Evolutionary conservation across 1,140 invertebrate genomes (phyloP).

Genomic region (Paralvinella palmiformis): DNA sequence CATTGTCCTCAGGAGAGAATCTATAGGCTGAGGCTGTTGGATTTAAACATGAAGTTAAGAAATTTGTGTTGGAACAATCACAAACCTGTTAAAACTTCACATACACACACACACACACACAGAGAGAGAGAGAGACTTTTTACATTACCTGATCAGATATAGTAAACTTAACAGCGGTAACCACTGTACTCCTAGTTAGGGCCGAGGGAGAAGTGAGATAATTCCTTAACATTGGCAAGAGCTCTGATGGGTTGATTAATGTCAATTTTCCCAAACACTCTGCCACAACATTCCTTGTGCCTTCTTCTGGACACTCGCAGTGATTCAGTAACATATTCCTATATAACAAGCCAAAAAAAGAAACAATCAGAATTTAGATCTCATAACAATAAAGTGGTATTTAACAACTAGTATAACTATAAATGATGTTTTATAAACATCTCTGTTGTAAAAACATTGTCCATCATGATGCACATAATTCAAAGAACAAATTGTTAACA

Average conservation of each 20-base stretch:
- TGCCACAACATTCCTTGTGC: conserved; percentile 94
- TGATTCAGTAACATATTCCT: conserved; percentile 71
- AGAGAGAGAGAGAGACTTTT: no score
- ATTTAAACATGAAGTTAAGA: no score
- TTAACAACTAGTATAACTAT: no score
- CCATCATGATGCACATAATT: no score
- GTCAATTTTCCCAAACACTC: conserved; percentile 97
- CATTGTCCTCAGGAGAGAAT: conserved; percentile 74
- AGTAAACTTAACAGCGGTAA: conserved; percentile 96
- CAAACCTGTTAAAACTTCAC: no score
- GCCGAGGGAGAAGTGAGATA: conserved; percentile 57
- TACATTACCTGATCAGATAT: conserved; percentile 81
- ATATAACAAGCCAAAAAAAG: conserved; percentile 14
- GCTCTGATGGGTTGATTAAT: conserved; percentile 77
- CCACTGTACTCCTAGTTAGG: conserved; percentile 89
- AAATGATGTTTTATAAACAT: no score
- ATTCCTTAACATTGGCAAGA: conserved; percentile 44
- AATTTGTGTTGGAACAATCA: no score
- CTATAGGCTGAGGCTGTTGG: conserved; percentile 78
- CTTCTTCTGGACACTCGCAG: conserved; percentile 91
- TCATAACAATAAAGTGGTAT: no score
- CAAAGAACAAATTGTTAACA: no score
- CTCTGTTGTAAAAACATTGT: no score
- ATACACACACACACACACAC: no score
- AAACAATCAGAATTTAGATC: background rate